A percentile compares a stretch with the other conserved stretches of the same genome.
phyloP scores from a whole-genome alignment of 2,888 invertebrate species.

The Altica lythri region DNA sequence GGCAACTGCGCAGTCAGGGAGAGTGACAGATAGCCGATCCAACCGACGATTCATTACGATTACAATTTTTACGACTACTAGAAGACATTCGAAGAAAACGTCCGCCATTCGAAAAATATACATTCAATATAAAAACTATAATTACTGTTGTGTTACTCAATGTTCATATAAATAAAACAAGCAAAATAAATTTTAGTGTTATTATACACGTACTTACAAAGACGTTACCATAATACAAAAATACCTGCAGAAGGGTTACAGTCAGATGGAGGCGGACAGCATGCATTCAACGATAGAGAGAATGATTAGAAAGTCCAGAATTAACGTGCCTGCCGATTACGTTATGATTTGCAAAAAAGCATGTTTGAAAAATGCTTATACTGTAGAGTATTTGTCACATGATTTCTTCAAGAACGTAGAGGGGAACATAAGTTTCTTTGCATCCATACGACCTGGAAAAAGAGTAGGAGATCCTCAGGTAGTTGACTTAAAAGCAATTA shows the following conservation, averaged over 20 bases:
- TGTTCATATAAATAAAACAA: no score
- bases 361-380: slow-evolving; percentile 24
- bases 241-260: slow-evolving; percentile 28
- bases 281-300: slow-evolving; percentile 28
- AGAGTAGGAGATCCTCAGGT: slow-evolving; percentile 29
- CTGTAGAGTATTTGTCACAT: slow-evolving; percentile 24
- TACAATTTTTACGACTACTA: no score
- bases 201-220: no score
- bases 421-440: slow-evolving; percentile 22
- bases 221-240: slow-evolving; percentile 28
- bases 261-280: slow-evolving; percentile 28
- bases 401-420: slow-evolving; percentile 26
- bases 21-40: no score
- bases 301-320: slow-evolving; percentile 19
- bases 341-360: slow-evolving; percentile 13
- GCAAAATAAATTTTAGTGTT: no score
- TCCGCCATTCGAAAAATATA: no score
- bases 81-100: no score
- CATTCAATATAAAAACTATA: no score
- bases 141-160: no score
- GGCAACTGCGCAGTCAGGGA: no score
- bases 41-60: no score
- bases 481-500: slow-evolving; percentile 25
- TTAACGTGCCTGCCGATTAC: slow-evolving; percentile 28
- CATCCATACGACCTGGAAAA: slow-evolving; percentile 26